Base-by-base conservation (phyloP, 2,113 vertebrate species). In the Crotophaga sulcirostris region DNA sequence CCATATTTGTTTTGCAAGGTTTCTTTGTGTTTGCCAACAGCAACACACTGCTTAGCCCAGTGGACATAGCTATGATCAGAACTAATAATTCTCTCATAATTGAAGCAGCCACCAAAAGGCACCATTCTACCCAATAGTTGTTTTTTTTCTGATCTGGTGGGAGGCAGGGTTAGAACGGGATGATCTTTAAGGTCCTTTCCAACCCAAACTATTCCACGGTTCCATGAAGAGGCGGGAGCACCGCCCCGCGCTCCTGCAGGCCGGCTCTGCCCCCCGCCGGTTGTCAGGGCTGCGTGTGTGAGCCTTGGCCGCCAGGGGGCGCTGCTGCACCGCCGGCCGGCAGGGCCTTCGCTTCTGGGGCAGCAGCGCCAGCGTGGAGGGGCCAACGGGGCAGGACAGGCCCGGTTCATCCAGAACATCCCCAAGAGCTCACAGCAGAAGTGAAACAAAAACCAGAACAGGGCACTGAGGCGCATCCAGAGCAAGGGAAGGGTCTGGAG, bases 221-320 rank as follows among this genome's bases (percentile, higher is more conserved):
- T 42, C 40, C 13, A 13, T 42, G 40, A 42, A 42, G 10, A 42
- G 40, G 40, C 40, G 13, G 6, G 36, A 36, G 25, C 49, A 3
- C 2, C 19, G 3, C 18, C 23, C 2, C 6, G 26, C 16, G 40
- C 40, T n/a, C n/a, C n/a, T n/a, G n/a, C n/a, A n/a, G n/a, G n/a
- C n/a, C n/a, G n/a, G n/a, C n/a, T n/a, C n/a, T n/a, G n/a, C n/a
- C n/a, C n/a, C n/a, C n/a, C n/a, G n/a, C n/a, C n/a, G n/a, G n/a
- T n/a, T n/a, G n/a, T n/a, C n/a, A n/a, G n/a, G n/a, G n/a, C n/a
- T n/a, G n/a, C n/a, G n/a, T n/a, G n/a, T n/a, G n/a, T n/a, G n/a
- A n/a, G 54, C 31, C 45, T 23, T 6, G 73, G 64, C 73, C 90
- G 33, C 87, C 11, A 75, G 90, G 66, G 88, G 83, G 87, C 4